A percentile compares a stretch with the other conserved stretches of the same genome.
phyloP scores from a whole-genome alignment of 2,888 invertebrate genomes.

The Euzetes globulus region DNA sequence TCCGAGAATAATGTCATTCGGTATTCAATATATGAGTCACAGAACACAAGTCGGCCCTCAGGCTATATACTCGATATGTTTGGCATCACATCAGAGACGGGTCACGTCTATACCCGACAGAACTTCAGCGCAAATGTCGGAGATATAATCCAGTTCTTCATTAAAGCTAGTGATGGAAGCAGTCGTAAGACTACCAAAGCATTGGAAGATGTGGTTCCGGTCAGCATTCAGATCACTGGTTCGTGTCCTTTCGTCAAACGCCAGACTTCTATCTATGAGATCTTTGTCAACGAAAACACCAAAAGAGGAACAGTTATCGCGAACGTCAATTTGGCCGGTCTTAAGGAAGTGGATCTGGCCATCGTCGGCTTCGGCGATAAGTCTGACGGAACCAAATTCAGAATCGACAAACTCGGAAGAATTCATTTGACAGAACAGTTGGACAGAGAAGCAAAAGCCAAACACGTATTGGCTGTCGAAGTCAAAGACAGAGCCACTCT shows the following conservation, averaged over 20 bases:
- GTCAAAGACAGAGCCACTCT: conserved; percentile 66
- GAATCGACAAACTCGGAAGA: conserved; percentile 64
- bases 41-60: conserved; percentile 4
- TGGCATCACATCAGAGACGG: conserved; percentile 41
- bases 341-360: conserved; percentile 29
- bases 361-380: conserved; percentile 31
- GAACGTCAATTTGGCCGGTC: conserved; percentile 31
- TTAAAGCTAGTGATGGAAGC: conserved; percentile 39
- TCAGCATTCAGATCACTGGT: conserved; percentile 68
- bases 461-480: conserved; percentile 62
- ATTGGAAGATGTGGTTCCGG: conserved; percentile 55
- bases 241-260: conserved; percentile 11
- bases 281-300: conserved; percentile 33
- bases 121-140: conserved; percentile 56
- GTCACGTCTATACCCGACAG: conserved; percentile 59
- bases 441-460: conserved; percentile 64
- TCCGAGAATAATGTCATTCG: conserved; percentile 48
- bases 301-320: conserved; percentile 31
- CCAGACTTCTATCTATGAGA: conserved; percentile 31
- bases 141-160: conserved; percentile 51
- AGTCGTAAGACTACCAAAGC: not conserved
- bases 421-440: conserved; percentile 64
- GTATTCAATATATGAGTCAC: conserved; percentile 36
- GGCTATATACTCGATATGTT: conserved; percentile 37
- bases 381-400: conserved; percentile 47